Base-by-base conservation (phyloP, 2,888 invertebrate species). In the Watsonalla binaria region DNA sequence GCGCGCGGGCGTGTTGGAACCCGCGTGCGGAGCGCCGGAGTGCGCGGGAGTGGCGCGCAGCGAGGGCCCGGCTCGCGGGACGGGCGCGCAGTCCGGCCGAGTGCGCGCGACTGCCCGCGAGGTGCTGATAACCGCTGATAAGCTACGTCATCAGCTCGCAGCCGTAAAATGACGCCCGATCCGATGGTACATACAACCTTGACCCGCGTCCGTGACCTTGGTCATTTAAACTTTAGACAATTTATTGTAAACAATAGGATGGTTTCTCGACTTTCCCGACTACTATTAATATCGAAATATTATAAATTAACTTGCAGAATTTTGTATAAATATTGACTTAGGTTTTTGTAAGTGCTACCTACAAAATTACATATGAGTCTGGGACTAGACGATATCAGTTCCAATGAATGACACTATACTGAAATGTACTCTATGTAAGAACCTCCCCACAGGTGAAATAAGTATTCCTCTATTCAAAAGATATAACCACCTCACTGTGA, bases 71-170 rank as follows among this genome's bases (percentile, higher is more conserved):
- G 9, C 11, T 11, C 42, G 42, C 42, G 42, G 37, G 42, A 42
- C 77, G 79, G 76, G 78, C 75, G 76, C 78, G 70, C 76, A 64
- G 62, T 60, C 67, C 72, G 75, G 80, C 76, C 80, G 82, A 78
- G 75, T 73, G 69, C 84, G 82, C 83, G 80, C 78, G 74, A 86
- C 86, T 86, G 80, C 70, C 65, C 67, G 72, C 62, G 58, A 57
- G 52, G 57, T 58, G 51, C 82, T 86, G 87, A 88, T 88, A 88
- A 85, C 84, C 74, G 74, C 82, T 87, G 87, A 88, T 88, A 88
- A 86, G 81, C 80, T 75, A 51, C 77, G 82, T 81, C 80, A 81
- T 74, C 78, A 66, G 58, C 70, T 69, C 66, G 63, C 57, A 63
- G 68, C 66, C 55, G 61, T 70, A 70, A 73, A 71, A 67, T 68